Evolutionary conservation across 2,888 invertebrate genomes (phyloP), one percentile per base, ranked within the genome.

Genomic region (Ptychoptera contaminata): DNA sequence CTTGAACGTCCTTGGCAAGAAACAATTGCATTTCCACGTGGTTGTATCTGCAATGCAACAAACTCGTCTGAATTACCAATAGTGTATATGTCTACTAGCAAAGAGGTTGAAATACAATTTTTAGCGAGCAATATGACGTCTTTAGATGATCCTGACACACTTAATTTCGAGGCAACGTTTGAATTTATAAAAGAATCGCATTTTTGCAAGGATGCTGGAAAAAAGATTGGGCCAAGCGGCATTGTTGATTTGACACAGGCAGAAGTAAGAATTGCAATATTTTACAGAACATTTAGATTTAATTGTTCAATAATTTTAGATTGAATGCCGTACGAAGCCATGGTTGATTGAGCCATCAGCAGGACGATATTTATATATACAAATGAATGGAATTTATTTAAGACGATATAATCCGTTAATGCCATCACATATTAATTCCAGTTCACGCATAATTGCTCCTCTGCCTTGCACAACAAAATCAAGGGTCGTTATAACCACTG

Each of bases 111-210:
- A 59, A 70, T 91, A 34, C 78, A 81, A 55, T 88, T 91, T 57
- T 79, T 80, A 51, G 82, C 88, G 12, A 72, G 76, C 46, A 79
- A 81, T 53, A 88, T 93, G 92, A 76, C 82, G 49, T 77, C 87
- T 2, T 68, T 82, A 14, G 87, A 91, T 57, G 86, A 92, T 69
- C 87, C 86, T 60, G 77, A 84, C 47, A 79, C 81, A 40, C 74
- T 90, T 52, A 82, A 80, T 57, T 86, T 91, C 62, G 86, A 88
- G 61, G 88, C 82, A 7, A 76, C 76, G 37, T 88, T 83, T 63
- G 86, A 86, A 59, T 87, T 87, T 54, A 71, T 86, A 10, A 74
- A 81, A 55, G 68, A 77, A 39, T 75, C 76, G n/a, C 72, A 75
- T 0, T 72, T 72, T 16, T 87, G 87, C 57, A 72, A 76, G 48